Base-by-base conservation (phyloP, 2,888 invertebrate genomes). In the Pyrochroa serraticornis region DNA sequence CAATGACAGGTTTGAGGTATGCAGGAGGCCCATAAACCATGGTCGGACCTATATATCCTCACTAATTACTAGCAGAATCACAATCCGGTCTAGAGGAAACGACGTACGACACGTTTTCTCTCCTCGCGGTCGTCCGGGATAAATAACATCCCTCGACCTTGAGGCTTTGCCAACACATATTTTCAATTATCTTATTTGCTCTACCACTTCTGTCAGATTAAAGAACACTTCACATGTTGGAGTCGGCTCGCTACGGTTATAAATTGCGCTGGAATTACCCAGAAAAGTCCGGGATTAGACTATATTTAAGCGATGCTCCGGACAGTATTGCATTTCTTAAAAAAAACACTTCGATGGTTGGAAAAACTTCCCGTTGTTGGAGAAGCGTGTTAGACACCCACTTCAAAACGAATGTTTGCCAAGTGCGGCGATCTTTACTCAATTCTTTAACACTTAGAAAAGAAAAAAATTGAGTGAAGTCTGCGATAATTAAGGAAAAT, bases 101-200 rank as follows among this genome's bases (percentile, higher is more conserved):
- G 32, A 50, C 50, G 33, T 35, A 42, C 32, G 47, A 51, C 14
- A 22, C 30, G 38, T 30, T 37, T 35, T 36, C 36, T 47, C 47
- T 13, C 9, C 9, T 39, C 8, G 13, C 39, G 39, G 8, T 39
- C 45, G 32, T 22, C 35, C 44, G 45, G 67, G 68, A 72, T 71
- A 70, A 73, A 73, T 71, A 73, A 70, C 72, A 71, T 69, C 71
- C 70, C 71, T 67, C 74, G 77, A 77, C 78, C 78, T 78, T 78
- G 78, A 77, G 73, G 69, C 70, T 66, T 66, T 78, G 78, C 78
- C 78, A 78, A 71, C 76, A 75, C 75, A 76, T 76, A 77, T 77
- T 77, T 76, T 74, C 78, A 77, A 77, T 78, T 77, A 77, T 77
- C 75, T 76, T 76, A 77, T 77, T 77, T 76, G 74, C 73, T 75